phyloP scores from a whole-genome alignment of 2,113 vertebrate species.

The Muscicapa adusta region DNA sequence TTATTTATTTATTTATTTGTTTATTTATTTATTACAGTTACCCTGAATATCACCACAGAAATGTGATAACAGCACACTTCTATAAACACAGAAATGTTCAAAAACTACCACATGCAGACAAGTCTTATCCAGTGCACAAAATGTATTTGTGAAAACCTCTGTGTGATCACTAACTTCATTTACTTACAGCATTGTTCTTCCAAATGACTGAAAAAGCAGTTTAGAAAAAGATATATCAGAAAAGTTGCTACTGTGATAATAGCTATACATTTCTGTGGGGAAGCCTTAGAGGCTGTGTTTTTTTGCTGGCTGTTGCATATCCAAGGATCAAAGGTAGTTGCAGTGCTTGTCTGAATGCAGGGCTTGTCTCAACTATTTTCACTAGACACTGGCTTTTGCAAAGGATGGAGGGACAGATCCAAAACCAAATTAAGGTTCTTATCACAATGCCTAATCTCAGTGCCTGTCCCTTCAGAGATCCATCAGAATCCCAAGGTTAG shows the following conservation, averaged over 20 bases:
- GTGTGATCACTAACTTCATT: not conserved
- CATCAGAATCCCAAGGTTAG: not conserved
- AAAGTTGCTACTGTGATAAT: not conserved
- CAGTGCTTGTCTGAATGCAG: not conserved
- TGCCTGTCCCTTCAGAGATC: not conserved
- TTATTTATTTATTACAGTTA: not conserved
- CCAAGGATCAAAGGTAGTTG: constrained; percentile 6
- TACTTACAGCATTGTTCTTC: not conserved
- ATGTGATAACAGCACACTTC: not conserved
- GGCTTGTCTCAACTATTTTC: not conserved
- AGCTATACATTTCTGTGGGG: not conserved
- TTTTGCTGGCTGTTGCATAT: not conserved
- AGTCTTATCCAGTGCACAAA: not conserved
- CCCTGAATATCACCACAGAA: not conserved
- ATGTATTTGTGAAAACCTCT: not conserved
- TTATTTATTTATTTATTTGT: not conserved
- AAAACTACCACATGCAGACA: not conserved
- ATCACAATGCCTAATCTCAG: not conserved
- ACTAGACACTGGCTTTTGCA: not conserved
- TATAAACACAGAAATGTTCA: not conserved
- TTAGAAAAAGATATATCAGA: not conserved
- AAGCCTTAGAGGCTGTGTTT: not conserved
- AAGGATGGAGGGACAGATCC: not conserved
- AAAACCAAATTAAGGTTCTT: not conserved
- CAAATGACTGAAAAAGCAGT: not conserved